Evolutionary conservation across 2,113 vertebrate genomes (phyloP).

Genomic region (Drymodes brunneopygia): DNA sequence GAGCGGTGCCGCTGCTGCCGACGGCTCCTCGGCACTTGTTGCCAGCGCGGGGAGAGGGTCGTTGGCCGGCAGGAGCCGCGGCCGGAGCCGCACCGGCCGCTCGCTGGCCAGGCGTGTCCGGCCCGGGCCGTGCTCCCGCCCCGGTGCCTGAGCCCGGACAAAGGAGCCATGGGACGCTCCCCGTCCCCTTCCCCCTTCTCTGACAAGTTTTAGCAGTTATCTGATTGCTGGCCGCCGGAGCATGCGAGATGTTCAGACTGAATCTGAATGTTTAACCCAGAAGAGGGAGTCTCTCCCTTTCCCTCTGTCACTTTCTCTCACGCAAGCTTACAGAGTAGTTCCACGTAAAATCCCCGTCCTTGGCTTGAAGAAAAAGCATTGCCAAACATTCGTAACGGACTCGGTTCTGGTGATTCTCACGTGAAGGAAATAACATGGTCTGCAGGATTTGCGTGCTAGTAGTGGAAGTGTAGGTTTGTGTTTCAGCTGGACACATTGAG

Average conservation of each 20-base stretch:
- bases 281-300: slow-evolving; percentile 14
- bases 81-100: background rate
- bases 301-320: background rate
- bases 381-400: background rate
- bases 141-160: background rate
- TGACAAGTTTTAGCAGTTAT: background rate
- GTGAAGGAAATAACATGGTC: background rate
- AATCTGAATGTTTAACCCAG: slow-evolving; percentile 16
- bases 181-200: background rate
- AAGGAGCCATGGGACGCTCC: background rate
- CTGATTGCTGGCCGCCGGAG: background rate
- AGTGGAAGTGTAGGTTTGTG: background rate
- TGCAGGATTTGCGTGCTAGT: background rate
- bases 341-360: background rate
- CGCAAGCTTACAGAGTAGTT: background rate
- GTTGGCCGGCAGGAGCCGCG: background rate
- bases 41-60: background rate
- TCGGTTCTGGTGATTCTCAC: background rate
- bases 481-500: background rate
- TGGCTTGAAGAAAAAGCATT: background rate
- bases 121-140: background rate
- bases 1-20: background rate
- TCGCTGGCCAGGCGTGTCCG: too few relatives aligned
- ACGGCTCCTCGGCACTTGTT: slow-evolving; percentile 1
- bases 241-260: background rate